Percentiles rank a stretch among this genome's conserved stretches.
phyloP scores from a whole-genome alignment of 2,888 invertebrate species.

The Gryllus longicercus region DNA sequence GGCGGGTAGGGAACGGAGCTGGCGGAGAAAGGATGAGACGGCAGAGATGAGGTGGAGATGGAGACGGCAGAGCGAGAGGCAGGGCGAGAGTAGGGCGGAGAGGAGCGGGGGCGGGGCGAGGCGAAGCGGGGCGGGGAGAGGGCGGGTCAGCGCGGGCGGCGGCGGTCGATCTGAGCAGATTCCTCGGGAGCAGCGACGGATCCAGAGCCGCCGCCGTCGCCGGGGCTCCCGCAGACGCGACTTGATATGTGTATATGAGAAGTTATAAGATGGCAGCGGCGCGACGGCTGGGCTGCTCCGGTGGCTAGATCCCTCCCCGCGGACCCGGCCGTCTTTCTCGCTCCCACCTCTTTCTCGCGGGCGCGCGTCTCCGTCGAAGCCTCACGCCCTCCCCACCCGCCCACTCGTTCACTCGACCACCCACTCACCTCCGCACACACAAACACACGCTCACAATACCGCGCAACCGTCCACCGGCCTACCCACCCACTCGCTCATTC shows the following conservation, averaged over 20 bases:
- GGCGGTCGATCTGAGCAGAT: not conserved
- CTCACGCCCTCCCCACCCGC: not conserved
- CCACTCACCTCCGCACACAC: not conserved
- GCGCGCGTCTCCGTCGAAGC: not conserved
- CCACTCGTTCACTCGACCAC: not conserved
- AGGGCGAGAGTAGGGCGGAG: not conserved
- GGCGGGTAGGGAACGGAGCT: too few species aligned
- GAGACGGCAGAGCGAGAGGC: not conserved
- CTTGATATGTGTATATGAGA: constrained; percentile 37
- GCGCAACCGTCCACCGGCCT: too few species aligned
- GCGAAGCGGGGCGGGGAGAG: not conserved
- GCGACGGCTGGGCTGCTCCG: constrained; percentile 23
- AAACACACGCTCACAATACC: too few species aligned
- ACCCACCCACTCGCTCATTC: too few species aligned
- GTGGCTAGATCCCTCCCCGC: constrained; percentile 25
- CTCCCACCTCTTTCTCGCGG: not conserved
- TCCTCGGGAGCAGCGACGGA: not conserved
- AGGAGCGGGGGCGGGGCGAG: too few species aligned
- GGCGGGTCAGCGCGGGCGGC: not conserved
- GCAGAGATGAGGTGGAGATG: not conserved
- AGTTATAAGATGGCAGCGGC: constrained; percentile 34
- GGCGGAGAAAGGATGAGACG: not conserved
- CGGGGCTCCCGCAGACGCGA: constrained; percentile 11
- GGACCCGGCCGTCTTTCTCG: not conserved
- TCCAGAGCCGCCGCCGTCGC: not conserved